Evolutionary conservation across 2,797 vertebrate genomes (phyloP).

Genomic region (Adelosebastes latens): DNA sequence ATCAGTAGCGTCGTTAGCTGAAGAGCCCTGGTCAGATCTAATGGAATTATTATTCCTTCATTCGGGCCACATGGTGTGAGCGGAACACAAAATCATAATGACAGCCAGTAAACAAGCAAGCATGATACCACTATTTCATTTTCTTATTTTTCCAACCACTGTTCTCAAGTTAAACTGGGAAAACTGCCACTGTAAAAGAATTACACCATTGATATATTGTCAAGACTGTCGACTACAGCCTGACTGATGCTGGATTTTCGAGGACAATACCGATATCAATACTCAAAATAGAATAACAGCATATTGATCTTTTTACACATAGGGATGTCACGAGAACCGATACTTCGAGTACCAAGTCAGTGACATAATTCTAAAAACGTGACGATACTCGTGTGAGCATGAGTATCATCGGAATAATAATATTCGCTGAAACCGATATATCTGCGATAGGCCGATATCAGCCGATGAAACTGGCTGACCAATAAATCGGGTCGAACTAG

Average conservation of each 20-base stretch:
- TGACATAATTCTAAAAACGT: too few species aligned
- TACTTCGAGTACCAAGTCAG: too few species aligned
- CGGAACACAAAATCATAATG: background rate
- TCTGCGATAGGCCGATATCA: too few species aligned
- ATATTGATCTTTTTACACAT: background rate
- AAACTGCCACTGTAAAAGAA: background rate
- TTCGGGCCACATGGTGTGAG: background rate
- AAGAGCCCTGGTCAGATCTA: background rate
- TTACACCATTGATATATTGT: background rate
- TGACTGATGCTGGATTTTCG: background rate
- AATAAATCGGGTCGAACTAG: too few species aligned
- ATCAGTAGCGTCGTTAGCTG: background rate
- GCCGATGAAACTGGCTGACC: too few species aligned
- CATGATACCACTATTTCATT: background rate
- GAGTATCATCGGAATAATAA: too few species aligned
- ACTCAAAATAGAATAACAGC: background rate
- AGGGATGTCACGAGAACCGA: fast-evolving
- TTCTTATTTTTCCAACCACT: background rate
- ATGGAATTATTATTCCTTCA: background rate
- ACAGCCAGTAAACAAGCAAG: background rate
- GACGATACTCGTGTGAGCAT: too few species aligned
- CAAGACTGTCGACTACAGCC: background rate
- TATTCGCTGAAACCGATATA: too few species aligned
- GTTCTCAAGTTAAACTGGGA: background rate
- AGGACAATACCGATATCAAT: background rate